Evolutionary conservation across 2,113 vertebrate species (phyloP).

Genomic region (Daubentonia madagascariensis): DNA sequence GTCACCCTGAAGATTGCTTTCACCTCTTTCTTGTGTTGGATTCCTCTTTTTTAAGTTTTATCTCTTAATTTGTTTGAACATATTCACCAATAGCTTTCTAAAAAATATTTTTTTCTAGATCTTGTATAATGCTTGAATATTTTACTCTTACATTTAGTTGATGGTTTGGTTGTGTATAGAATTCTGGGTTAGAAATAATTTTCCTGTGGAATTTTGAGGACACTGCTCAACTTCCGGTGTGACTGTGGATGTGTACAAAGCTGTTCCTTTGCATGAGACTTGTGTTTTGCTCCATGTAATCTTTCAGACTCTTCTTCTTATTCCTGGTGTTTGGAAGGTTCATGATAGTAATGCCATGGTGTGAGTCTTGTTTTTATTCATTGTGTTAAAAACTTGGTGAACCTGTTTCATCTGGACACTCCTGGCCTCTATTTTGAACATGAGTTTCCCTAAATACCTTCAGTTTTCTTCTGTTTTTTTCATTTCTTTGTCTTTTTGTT

Average conservation of each 20-base stretch:
- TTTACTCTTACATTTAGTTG: neutral
- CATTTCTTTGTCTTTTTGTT: neutral
- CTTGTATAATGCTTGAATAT: neutral
- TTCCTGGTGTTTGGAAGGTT: neutral
- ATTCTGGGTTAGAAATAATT: neutral
- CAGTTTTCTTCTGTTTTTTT: neutral
- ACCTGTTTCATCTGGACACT: neutral
- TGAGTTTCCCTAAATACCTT: no score
- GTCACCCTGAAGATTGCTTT: neutral
- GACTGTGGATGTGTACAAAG: neutral
- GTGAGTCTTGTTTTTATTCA: neutral
- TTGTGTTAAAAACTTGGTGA: neutral
- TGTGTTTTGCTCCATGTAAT: no score
- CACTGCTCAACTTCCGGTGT: fast-evolving
- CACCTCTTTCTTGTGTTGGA: no score
- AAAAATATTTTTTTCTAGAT: neutral
- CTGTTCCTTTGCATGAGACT: neutral
- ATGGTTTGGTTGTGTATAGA: neutral
- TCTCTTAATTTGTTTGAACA: neutral
- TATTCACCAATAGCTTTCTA: neutral
- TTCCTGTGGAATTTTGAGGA: neutral
- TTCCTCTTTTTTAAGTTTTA: neutral
- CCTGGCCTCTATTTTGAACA: neutral
- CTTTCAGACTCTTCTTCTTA: neutral
- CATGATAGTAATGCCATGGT: fast-evolving